Evolutionary conservation across 2,113 vertebrate species (phyloP), one percentile per base, ranked within the genome.

Genomic region (Rissa tridactyla): DNA sequence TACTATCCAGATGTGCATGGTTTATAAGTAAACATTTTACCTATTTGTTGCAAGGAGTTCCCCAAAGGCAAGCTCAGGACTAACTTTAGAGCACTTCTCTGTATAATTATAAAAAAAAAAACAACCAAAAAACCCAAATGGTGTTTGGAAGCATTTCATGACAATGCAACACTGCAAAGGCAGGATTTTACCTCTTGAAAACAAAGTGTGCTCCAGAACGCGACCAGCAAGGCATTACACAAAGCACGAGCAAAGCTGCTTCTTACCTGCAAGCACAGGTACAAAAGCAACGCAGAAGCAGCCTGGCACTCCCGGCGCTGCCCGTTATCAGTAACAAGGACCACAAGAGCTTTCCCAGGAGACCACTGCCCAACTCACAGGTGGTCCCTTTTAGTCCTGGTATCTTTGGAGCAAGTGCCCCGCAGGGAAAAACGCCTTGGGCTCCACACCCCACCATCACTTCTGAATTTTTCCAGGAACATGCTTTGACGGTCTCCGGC

Each of bases 121-220:
- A 44, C 42, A 44, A 15, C 13, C 13, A 75, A 27, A 6, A 9
- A 6, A 8, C 23, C 58, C 61, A 62, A 64, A 64, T 4, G 12
- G 38, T 0, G 18, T 70, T 25, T 44, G 65, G 49, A 86, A 90
- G 90, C 32, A n/a, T 55, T 72, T 66, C 51, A 61, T 12, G 42
- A 65, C 55, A 69, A 36, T 0, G 0, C 30, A 79, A 61, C 0
- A 0, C 30, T 5, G 4, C 47, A 1, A 83, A 80, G 55, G 51
- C 32, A 60, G 51, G 55, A 62, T 60, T 88, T 68, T 72, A 86
- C 90, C 92, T 81, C 72, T 34, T 18, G 72, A 36, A 81, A 94
- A 68, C 0, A 0, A 30, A 94, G 75, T 0, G 0, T 0, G 9
- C 42, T 81, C 76, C 20, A 1, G 46, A 87, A 20, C 1, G 6